phyloP scores from a whole-genome alignment of 2,113 vertebrate genomes.

The Sapayoa aenigma region DNA sequence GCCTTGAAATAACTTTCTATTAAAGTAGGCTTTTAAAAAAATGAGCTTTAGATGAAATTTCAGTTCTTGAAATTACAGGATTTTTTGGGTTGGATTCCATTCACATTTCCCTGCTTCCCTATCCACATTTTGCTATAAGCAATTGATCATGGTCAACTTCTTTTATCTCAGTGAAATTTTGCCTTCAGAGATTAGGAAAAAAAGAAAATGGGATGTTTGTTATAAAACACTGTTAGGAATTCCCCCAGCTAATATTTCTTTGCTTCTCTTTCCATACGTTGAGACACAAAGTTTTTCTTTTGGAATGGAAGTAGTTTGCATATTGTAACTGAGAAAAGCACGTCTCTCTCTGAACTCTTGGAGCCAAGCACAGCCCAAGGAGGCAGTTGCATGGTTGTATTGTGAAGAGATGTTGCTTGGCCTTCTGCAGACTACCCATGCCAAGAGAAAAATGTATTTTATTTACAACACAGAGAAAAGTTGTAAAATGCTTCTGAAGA shows the following conservation, averaged over 20 bases:
- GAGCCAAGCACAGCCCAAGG: not conserved
- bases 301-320: not conserved
- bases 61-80: not conserved
- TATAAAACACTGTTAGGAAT: constrained; percentile 27
- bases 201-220: not conserved
- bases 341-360: not conserved
- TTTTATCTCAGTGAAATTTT: not conserved
- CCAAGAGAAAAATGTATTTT: not conserved
- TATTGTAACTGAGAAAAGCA: not conserved
- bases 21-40: not conserved
- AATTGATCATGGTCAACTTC: not conserved
- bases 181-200: not conserved
- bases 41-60: not conserved
- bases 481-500: not conserved
- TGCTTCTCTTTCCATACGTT: not conserved
- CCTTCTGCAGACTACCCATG: not conserved
- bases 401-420: not conserved
- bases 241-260: not conserved
- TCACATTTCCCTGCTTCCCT: not conserved
- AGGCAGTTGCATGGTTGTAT: not conserved
- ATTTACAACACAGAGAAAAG: not conserved
- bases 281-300: not conserved
- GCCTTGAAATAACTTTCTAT: not conserved
- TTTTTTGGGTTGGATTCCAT: not conserved
- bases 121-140: not conserved